Base-by-base conservation (phyloP, 2,888 invertebrate genomes). In the Dione juno region DNA sequence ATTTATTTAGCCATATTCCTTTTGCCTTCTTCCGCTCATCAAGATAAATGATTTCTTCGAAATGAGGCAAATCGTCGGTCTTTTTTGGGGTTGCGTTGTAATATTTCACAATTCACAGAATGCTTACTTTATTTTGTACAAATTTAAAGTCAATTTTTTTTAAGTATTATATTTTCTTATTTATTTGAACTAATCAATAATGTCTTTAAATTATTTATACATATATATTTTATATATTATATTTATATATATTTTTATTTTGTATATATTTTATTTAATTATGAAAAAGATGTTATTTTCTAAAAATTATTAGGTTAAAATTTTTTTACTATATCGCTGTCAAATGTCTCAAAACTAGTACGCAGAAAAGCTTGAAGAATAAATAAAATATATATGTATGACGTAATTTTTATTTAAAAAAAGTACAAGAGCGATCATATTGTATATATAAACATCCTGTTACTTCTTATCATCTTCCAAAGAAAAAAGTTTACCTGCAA, bases 41-140 rank as follows among this genome's bases (percentile, higher is more conserved):
- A 41, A 52, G 28, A 61, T 61, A 67, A 67, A 66, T 53, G 40
- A 66, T 41, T 66, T 66, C 65, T 52, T 41, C 52, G 53, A 53
- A 66, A 66, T 41, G 28, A 66, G 65, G 41, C 53, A 66, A 64
- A 64, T 40, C 28, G 53, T 41, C 65, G 53, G 40, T 28, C 53
- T 41, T 64, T 37, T 64, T 64, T 21, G 48, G 50, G 50, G 48
- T 63, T 63, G 28, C 45, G 48, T 48, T 48, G 45, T 35, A 48
- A 48, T 45, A 48, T 48, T 28, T 35, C 28, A 16, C 9, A 2
- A 16, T 11, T 16, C 19, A 28, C 9, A n/a, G 0, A n/a, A 10
- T 37, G 14, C n/a, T 21, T 21, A n/a, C 16, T 45, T 35, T 16
- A 16, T 45, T 45, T 61, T 57, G 16, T 40, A 1, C 1, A 11